phyloP scores from a whole-genome alignment of 2,113 vertebrate species.

The Platysteira castanea region DNA sequence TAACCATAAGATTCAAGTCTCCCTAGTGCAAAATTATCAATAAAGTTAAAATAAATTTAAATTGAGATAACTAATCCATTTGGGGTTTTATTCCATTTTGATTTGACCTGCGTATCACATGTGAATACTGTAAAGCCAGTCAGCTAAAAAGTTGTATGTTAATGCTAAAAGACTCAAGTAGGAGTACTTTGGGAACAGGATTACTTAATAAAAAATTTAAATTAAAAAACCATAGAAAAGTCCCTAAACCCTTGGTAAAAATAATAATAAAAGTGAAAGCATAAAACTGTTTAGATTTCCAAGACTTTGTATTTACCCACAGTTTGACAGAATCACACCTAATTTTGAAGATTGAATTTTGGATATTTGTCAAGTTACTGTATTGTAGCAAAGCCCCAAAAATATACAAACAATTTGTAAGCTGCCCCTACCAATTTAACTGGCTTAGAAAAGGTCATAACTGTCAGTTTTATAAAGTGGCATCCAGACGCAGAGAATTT shows the following conservation, averaged over 20 bases:
- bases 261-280: constrained; percentile 19
- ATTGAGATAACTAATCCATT: constrained; percentile 60
- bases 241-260: not conserved
- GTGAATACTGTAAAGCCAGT: constrained; percentile 60
- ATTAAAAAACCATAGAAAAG: not conserved
- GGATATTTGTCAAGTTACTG: not conserved
- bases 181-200: constrained; percentile 22
- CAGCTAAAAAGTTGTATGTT: constrained; percentile 67
- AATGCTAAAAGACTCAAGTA: constrained; percentile 45
- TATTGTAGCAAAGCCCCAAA: not conserved
- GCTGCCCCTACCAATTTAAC: not conserved
- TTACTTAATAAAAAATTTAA: not conserved
- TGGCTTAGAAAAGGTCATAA: constrained; percentile 25
- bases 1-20: constrained; percentile 67
- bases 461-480: constrained; percentile 37
- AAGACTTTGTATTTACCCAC: not conserved
- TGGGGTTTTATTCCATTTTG: constrained; percentile 62
- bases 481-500: not conserved
- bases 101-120: constrained; percentile 46
- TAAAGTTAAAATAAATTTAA: constrained; percentile 71
- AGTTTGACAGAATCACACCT: not conserved
- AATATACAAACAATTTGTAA: constrained; percentile 6
- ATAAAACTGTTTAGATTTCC: not conserved
- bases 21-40: constrained; percentile 67
- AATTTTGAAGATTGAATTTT: constrained; percentile 32